Evolutionary conservation across 1,140 invertebrate species (phyloP).

Genomic region (Proctacanthus coquilletti): DNA sequence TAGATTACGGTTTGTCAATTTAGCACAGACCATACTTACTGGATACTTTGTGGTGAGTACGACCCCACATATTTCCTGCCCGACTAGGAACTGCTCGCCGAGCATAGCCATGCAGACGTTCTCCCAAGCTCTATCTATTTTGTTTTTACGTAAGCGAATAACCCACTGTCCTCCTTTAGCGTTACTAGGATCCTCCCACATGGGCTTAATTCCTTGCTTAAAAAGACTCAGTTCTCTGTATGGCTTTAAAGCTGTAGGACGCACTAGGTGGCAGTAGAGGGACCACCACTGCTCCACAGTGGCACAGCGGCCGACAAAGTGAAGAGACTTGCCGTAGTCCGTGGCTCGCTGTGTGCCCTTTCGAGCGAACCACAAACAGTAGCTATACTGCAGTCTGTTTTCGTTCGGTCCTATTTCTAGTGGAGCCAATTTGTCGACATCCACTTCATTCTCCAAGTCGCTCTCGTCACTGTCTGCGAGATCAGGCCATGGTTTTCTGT

Average conservation of each 20-base stretch:
- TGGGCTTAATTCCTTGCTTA: conserved; percentile 95
- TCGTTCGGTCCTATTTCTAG: conserved; percentile 48
- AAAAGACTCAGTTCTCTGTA: conserved; percentile 95
- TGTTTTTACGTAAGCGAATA: conserved; percentile 78
- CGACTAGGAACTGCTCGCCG: conserved; percentile 98
- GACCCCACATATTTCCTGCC: conserved; percentile 95
- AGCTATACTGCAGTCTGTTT: conserved; percentile 65
- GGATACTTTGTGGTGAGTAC: conserved; percentile 89
- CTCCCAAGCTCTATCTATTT: conserved; percentile 95
- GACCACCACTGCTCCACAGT: conserved; percentile 95
- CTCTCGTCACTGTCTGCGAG: conserved; percentile 27
- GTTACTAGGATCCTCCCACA: conserved; percentile 97
- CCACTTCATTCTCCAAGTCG: conserved; percentile 28
- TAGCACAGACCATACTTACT: conserved; percentile 34
- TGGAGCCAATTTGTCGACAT: conserved; percentile 31
- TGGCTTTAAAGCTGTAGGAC: conserved; percentile 73
- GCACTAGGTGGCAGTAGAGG: conserved; percentile 78
- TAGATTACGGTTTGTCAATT: too few relatives aligned
- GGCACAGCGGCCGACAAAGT: conserved; percentile 61
- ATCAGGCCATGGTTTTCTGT: conserved; percentile 25
- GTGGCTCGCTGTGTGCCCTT: conserved; percentile 24
- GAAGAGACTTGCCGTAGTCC: conserved; percentile 29
- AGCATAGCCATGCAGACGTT: conserved; percentile 95
- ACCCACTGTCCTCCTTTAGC: conserved; percentile 96
- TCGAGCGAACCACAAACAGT: conserved; percentile 58